These are phyloP conservation scores for Caenorhabditis latens DNA, from an alignment of 1,140 invertebrate species.

Conservation along the genomic window DNA sequence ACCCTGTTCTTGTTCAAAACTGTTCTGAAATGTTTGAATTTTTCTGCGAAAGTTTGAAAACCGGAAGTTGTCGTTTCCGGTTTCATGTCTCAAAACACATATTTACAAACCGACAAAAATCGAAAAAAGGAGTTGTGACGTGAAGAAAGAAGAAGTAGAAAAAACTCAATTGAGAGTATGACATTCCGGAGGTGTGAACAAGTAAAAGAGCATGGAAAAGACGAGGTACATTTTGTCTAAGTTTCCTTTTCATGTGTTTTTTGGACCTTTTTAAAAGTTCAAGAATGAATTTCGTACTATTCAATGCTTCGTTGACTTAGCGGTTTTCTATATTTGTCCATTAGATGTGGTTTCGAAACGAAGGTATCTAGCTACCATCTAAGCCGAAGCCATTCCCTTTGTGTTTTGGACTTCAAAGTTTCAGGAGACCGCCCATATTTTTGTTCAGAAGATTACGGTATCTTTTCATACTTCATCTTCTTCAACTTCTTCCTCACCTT, in stretches of 20 bases:
- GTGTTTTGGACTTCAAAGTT: background rate
- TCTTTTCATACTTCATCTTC: background rate
- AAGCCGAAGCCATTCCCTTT: background rate
- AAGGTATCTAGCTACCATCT: background rate
- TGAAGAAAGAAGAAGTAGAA: background rate
- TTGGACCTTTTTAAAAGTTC: constrained; percentile 20
- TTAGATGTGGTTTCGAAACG: too few species aligned
- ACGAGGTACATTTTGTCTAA: background rate
- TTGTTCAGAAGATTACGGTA: constrained; percentile 20
- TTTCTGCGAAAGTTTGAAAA: background rate
- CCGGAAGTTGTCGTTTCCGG: constrained; percentile 23
- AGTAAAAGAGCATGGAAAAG: background rate
- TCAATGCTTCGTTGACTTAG: background rate
- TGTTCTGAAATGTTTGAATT: background rate
- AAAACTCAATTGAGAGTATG: constrained; percentile 3
- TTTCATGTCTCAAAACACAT: constrained; percentile 15
- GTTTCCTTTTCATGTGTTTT: background rate
- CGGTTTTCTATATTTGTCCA: background rate
- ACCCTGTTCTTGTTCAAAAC: background rate
- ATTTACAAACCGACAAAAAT: background rate
- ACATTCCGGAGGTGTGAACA: constrained; percentile 12
- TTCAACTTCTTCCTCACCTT: background rate
- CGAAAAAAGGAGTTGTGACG: background rate
- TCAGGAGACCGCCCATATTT: background rate
- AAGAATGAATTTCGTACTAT: constrained; percentile 20